These are phyloP conservation scores for Meteorus sp. DNA, from an alignment of 1,140 invertebrate genomes.

Conservation along the genomic window DNA sequence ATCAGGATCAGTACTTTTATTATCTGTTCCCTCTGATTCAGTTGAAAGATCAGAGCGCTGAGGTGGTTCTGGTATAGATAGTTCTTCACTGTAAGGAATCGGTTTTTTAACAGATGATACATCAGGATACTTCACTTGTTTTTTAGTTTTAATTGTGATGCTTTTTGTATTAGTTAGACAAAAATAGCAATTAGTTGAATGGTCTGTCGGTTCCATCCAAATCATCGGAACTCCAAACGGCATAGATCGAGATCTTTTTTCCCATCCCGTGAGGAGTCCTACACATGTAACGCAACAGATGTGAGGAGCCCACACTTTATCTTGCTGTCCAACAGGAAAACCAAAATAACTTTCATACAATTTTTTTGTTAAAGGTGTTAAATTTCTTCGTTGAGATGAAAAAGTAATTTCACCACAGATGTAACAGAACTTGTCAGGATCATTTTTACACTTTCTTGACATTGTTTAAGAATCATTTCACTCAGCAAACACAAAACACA, in stretches of 20 bases:
- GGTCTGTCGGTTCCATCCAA: conserved; percentile 34
- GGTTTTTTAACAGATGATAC: background rate
- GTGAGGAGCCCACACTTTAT: conserved; percentile 31
- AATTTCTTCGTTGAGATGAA: background rate
- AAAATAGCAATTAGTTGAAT: conserved; percentile 36
- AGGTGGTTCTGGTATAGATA: background rate
- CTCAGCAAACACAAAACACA: too few relatives aligned
- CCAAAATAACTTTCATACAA: conserved; percentile 29
- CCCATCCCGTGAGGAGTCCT: conserved; percentile 25
- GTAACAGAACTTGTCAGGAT: conserved; percentile 19
- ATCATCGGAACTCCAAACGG: conserved; percentile 36
- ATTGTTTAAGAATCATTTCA: too few relatives aligned
- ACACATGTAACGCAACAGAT: conserved; percentile 23
- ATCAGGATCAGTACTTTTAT: conserved; percentile 4
- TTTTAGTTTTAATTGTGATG: conserved; percentile 10
- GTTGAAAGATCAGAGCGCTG: too few relatives aligned
- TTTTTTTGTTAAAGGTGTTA: conserved; percentile 9
- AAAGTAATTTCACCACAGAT: conserved; percentile 28
- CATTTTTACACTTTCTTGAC: conserved; percentile 6
- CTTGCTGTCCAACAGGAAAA: conserved; percentile 23
- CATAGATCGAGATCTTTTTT: conserved; percentile 22
- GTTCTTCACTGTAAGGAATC: conserved; percentile 1
- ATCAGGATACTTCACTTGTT: background rate
- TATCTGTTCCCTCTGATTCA: background rate
- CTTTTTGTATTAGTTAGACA: conserved; percentile 23